Evolutionary conservation across 2,888 invertebrate species (phyloP), one percentile per base, ranked within the genome.

Genomic region (Anagyrus pseudococci): DNA sequence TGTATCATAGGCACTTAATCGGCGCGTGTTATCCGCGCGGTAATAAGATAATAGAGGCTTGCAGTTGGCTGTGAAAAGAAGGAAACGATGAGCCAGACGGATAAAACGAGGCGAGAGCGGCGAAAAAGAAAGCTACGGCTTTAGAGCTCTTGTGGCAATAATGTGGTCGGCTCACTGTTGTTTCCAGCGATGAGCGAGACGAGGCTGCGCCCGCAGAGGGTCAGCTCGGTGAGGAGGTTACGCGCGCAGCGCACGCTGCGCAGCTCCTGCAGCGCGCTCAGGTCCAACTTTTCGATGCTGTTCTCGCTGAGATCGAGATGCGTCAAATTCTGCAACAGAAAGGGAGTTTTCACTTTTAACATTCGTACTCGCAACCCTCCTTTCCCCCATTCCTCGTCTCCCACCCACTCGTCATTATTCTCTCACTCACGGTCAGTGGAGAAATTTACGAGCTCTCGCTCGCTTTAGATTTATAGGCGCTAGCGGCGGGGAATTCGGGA

Each of bases 261-360:
- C 53, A 94, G 83, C 65, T 91, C 89, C 23, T 90, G 89, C 56
- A 94, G 83, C 2, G 93, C 92, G 55, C 90, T 89, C 71, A 94
- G 84, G 74, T 93, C 93, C 73, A 94, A 82, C 71, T 89, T 89
- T 79, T 93, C 93, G 71, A 94, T 92, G 69, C 86, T 87, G 77
- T 94, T 94, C 82, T 93, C 89, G 69, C 92, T 93, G 55, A 94
- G 88, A 76, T 94, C 93, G 77, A 94, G 80, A 70, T 92, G 89
- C 48, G 90, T 91, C 69, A 93, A 81, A 78, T 91, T 91, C 93
- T 93, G 83, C 8, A 69, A 68, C 8, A 43, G 49, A 58, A 57
- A 29, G 41, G 29, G 37, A 33, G 13, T 10, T 29, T 23, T 41
- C 43, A 49, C 40, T 29, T 23, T n/a, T 10, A 29, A 8, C 25